A percentile compares a stretch with the other conserved stretches of the same genome.
Conservation (phyloP, 1,140 invertebrate genomes). For the Eciton burchellii region DNA sequence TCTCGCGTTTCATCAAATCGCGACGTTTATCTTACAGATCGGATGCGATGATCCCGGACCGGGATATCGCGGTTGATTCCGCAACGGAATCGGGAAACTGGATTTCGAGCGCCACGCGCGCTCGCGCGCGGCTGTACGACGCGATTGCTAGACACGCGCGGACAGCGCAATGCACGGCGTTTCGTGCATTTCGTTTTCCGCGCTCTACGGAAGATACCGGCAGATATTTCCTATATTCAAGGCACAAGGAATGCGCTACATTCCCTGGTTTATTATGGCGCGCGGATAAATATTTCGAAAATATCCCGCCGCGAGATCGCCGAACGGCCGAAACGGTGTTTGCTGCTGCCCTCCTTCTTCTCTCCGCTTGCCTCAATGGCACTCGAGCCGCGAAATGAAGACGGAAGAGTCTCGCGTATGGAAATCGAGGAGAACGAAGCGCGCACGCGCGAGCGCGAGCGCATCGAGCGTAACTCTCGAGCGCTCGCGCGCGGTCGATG, state of each 20-base stretch:
- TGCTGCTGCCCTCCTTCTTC: background rate
- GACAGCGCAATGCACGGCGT: conserved; percentile 21
- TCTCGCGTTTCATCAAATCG: too few species aligned
- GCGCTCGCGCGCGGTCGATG: conserved; percentile 12
- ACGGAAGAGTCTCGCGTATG: background rate
- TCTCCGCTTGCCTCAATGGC: background rate
- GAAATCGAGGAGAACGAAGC: background rate
- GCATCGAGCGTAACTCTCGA: background rate
- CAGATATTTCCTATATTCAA: conserved; percentile 53
- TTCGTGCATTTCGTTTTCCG: conserved; percentile 41
- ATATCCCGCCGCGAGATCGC: conserved; percentile 12
- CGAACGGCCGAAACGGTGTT: background rate
- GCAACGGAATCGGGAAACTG: background rate
- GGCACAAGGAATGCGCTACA: conserved; percentile 30
- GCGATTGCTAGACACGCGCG: conserved; percentile 32
- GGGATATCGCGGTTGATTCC: conserved; percentile 12
- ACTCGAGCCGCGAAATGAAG: background rate
- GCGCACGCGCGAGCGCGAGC: background rate
- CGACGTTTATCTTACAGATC: conserved; percentile 42
- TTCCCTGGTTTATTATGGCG: conserved; percentile 46
- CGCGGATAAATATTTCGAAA: conserved; percentile 40
- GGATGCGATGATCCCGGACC: conserved; percentile 31
- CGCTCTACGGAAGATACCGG: conserved; percentile 43
- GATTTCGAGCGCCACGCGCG: conserved; percentile 14
- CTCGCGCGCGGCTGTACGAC: conserved; percentile 10